Evolutionary conservation across 1,140 invertebrate species (phyloP), one percentile per base, ranked within the genome.

Genomic region (Caerostris extrusa): DNA sequence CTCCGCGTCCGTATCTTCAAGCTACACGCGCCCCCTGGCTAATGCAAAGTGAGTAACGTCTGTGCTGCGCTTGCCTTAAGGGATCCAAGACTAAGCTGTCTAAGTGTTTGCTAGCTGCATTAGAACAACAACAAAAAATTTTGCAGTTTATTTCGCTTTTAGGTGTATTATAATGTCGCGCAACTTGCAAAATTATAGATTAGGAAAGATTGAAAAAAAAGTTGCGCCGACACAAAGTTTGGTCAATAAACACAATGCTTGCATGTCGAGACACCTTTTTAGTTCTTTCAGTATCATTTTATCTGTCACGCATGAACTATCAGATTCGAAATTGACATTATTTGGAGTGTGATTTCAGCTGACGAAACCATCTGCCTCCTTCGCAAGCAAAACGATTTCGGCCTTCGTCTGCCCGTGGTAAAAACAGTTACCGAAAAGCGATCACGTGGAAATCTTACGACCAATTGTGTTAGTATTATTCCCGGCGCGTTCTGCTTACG

Each of bases 311-410:
- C 10, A 50, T 34, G 3, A 77, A 5, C 3, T 10, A 64, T 64
- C 61, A 64, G 61, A 64, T 64, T 64, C 61, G 61, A 64, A 64
- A 64, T 64, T 50, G 71, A 50, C 34, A 77, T 77, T 77, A 50
- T 77, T 34, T 34, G 34, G 34, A 50, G 10, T 50, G 12, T 77
- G 34, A 53, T 50, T 77, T 77, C 71, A 77, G 71, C 71, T 77
- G 71, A 50, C 12, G 34, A 77, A 77, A 77, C 34, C 71, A 77
- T 50, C 50, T 77, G 71, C 8, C 34, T 10, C 34, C 34, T 64
- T 10, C 12, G 3, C 34, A 50, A 12, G 53, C 71, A 12, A 8
- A 77, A 12, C 34, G 8, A 10, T 50, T 50, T 77, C 34, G 71
- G 50, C 71, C 71, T 77, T 77, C 71, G 50, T 53, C 10, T 19